phyloP scores from a whole-genome alignment of 2,888 invertebrate genomes.

The Hyppa rectilinea region DNA sequence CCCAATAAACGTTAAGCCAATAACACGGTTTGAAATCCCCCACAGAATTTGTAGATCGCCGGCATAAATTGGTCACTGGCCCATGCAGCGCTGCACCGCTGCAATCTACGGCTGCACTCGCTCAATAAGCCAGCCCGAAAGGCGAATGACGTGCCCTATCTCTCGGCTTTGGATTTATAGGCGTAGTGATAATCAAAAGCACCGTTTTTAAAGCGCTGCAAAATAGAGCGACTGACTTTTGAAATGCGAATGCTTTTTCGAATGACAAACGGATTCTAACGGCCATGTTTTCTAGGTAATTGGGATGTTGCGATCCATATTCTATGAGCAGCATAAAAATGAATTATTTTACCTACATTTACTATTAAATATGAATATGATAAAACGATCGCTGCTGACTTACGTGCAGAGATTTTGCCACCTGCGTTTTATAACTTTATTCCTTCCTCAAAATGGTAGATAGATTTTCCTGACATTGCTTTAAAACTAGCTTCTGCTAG shows the following conservation, averaged over 20 bases:
- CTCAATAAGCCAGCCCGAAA: constrained; percentile 68
- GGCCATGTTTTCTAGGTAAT: neutral
- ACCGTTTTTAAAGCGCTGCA: constrained; percentile 53
- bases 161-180: constrained; percentile 65
- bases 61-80: constrained; percentile 60
- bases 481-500: too few species aligned
- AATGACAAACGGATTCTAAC: constrained; percentile 17
- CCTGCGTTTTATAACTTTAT: constrained; percentile 55
- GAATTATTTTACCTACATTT: constrained; percentile 17
- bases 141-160: constrained; percentile 68
- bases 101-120: constrained; percentile 59
- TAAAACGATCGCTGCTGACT: constrained; percentile 28
- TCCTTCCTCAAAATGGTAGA: constrained; percentile 19
- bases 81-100: constrained; percentile 57
- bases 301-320: neutral
- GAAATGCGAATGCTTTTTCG: constrained; percentile 19
- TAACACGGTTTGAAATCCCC: constrained; percentile 62
- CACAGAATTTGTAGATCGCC: constrained; percentile 62
- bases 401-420: constrained; percentile 39
- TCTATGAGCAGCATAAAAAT: neutral
- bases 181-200: constrained; percentile 57
- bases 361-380: constrained; percentile 21
- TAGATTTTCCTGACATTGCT: constrained; percentile 21
- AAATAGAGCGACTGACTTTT: constrained; percentile 41
- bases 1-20: constrained; percentile 57